Base-by-base conservation (phyloP, 2,888 invertebrate species). In the Enoplolaimus lenunculus region DNA sequence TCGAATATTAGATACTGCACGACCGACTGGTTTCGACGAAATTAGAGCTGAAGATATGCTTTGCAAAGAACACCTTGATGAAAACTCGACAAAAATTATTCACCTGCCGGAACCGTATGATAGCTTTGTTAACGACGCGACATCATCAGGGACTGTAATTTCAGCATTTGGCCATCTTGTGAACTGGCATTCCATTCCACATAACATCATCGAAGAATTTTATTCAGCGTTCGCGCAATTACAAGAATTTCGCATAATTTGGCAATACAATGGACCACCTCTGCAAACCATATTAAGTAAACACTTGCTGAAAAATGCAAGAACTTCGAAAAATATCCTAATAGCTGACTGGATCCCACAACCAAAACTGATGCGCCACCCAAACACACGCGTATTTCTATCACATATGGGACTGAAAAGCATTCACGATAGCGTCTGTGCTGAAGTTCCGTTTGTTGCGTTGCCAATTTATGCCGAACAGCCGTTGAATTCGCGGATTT, bases 391-490 rank as follows among this genome's bases (percentile, higher is more conserved):
- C n/a, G 28, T 70, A 29, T 75, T 73, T 60, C 45, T 75, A 28
- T 71, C 73, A 3, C 75, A 75, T 69, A 75, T 73, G 2, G 75
- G 75, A 66, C 70, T 76, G 16, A 75, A 75, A 60, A 76, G 70
- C 26, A 2, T 67, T 3, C 45, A 34, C 13, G 70, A 70, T n/a
- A 59, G 57, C 28, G 33, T 76, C 2, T 76, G 76, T 62, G 69
- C 73, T 1, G 68, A 65, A n/a, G 74, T 74, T 13, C 74, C 76
- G 7, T 73, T 76, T 59, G 60, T 76, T 2, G 70, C 71, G 60
- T 72, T 76, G 74, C 76, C 76, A 0, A 60, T 76, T 16, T 76
- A 75, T 60, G 76, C 76, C 1, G 76, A 76, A 65, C 76, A 76
- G 35, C 34, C 73, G 21, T 71, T 72, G 31, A 76, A 76, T 68